Base-by-base conservation (phyloP, 2,797 vertebrate species). In the Hemibagrus guttatus region DNA sequence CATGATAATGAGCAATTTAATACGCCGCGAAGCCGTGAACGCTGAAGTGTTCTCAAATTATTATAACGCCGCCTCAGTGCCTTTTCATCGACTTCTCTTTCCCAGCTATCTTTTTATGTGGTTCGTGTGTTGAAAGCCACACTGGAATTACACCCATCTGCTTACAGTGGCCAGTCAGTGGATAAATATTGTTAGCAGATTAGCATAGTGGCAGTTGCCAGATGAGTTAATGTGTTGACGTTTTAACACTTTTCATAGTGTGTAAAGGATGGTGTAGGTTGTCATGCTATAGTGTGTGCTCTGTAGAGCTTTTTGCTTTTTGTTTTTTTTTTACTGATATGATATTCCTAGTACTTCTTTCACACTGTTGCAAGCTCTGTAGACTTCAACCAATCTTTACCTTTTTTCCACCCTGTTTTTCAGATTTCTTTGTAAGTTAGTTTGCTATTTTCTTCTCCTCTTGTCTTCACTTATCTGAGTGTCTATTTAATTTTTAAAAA, bases 1-100 rank as follows among this genome's bases (percentile, higher is more conserved):
- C 93, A 94, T 94, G 91, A 92, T 93, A 94, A 94, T 94, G 91
- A 94, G 90, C 89, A 86, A 58, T 88, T 89, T 92, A 92, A 94
- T 93, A 90, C 85, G 92, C 92, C 87, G 90, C 71, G 86, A 90
- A 92, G 88, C 89, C 90, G 90, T 90, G 91, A 93, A 92, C 90
- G 89, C 84, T 52, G 87, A 84, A 92, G 88, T 92, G 88, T 90
- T 90, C 85, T 87, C 85, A 88, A 89, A 90, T 88, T 54, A 91
- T 90, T 86, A 87, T 72, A 81, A 81, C 85, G 16, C 85, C 63
- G 84, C 85, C 81, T 86, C 85, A 59, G 72, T 54, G 61, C 80
- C 61, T 75, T 81, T 72, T 72, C 87, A 87, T 89, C 86, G 88
- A 91, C 89, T 84, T 84, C 6, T 81, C 85, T 79, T 81, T 84